Base-by-base conservation (phyloP, 2,888 invertebrate genomes). In the Mycalesis mineus region DNA sequence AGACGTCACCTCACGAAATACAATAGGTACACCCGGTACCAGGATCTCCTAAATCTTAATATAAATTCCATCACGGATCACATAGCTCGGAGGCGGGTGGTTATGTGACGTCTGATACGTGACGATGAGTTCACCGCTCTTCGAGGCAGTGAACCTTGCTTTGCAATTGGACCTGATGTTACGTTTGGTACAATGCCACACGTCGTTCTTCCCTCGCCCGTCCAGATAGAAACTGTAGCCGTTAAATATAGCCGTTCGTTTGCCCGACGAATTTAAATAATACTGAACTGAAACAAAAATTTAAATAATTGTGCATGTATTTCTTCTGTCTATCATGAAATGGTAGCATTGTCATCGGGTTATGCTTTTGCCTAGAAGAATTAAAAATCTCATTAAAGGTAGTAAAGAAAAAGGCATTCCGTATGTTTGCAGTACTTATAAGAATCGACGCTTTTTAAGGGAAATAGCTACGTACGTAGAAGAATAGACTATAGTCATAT, bases 201-300 rank as follows among this genome's bases (percentile, higher is more conserved):
- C 42, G n/a, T 52, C 52, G 8, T 41, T 52, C 42, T 52, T 52
- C 42, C 42, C 33, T 14, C 51, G 50, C 11, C 56, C 55, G 3
- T 57, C 42, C 7, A 53, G 55, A 41, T 63, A 66, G 51, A 61
- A 68, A 7, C 62, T 65, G 36, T 64, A 65, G 0, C 67, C 67
- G n/a, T 62, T 45, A 1, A 67, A 37, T 0, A 64, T 45, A 7
- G 65, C 65, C 37, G 64, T 55, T 6, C 60, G 59, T 14, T 65
- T 67, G 5, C 68, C 68, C 1, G 59, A 40, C 7, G 44, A 17
- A 33, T 65, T 67, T 28, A 47, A 47, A n/a, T 62, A 63, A 41
- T 57, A 62, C n/a, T 48, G 55, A 9, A 65, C 68, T 69, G 63
- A 39, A 62, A 65, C 13, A 50, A 5, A 5, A 22, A 4, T 22